Evolutionary conservation across 37 sponge, comb jelly and placozoan species (phyloP).

Genomic region (Tethya wilhelma): DNA sequence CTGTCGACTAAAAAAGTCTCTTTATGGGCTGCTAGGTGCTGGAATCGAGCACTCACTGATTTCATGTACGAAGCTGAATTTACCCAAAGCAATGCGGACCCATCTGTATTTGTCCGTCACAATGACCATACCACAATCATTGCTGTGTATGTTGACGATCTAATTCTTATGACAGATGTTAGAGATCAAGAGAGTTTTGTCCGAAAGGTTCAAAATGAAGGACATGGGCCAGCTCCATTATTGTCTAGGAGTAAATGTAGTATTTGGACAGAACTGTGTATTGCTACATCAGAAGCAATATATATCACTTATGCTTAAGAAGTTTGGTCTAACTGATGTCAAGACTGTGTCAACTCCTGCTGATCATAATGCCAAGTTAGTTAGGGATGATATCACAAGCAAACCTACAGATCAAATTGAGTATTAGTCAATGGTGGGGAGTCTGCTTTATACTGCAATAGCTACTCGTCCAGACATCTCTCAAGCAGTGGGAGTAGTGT

Average conservation of each 20-base stretch:
- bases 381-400: conserved; percentile 50
- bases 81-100: conserved; percentile 34
- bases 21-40: conserved; percentile 34
- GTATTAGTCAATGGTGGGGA: conserved; percentile 69
- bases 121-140: neutral
- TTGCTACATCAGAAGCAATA: conserved; percentile 55
- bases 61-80: conserved; percentile 4
- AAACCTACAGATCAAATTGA: conserved; percentile 22
- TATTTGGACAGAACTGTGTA: conserved; percentile 16
- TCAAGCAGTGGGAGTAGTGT: too few species aligned
- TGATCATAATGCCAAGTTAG: conserved; percentile 17
- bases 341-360: conserved; percentile 42
- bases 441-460: conserved; percentile 39
- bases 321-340: conserved; percentile 32
- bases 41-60: conserved; percentile 32
- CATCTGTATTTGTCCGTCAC: conserved; percentile 3
- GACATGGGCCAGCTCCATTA: conserved; percentile 47
- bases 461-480: conserved; percentile 54
- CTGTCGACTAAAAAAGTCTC: conserved; percentile 28
- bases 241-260: conserved; percentile 32
- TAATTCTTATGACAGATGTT: conserved; percentile 18
- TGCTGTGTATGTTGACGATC: conserved; percentile 51
- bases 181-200: conserved; percentile 6
- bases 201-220: conserved; percentile 41
- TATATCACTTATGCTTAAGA: conserved; percentile 27